These are phyloP conservation scores for Oncorhynchus kisutch DNA, from an alignment of 2,113 vertebrate genomes.

Conservation along the genomic window DNA sequence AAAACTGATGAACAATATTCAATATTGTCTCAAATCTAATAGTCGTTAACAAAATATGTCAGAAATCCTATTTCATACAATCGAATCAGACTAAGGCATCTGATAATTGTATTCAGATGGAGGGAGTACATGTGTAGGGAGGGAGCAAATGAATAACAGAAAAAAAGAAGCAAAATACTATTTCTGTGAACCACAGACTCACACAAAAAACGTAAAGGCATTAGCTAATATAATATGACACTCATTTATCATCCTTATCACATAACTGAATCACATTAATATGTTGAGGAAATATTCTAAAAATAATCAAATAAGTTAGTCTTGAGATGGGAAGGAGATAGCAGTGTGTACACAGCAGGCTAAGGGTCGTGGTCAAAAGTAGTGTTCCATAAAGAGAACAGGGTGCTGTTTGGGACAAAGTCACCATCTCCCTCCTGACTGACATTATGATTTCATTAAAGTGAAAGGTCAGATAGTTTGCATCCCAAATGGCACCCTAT, in stretches of 20 bases:
- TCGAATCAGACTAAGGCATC: conserved; percentile 68
- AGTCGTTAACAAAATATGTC: conserved; percentile 66
- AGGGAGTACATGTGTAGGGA: conserved; percentile 50
- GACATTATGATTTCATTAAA: too few species aligned
- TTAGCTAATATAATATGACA: conserved; percentile 8
- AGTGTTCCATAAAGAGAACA: neutral
- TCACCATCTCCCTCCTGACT: neutral
- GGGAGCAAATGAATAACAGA: conserved; percentile 51
- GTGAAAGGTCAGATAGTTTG: too few species aligned
- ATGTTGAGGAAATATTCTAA: neutral
- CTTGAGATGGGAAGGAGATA: neutral
- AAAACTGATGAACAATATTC: conserved; percentile 55
- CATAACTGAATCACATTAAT: neutral
- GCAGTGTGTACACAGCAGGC: neutral
- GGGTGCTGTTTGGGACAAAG: neutral
- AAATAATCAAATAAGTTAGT: neutral
- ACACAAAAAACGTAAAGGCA: neutral
- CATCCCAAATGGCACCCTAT: too few species aligned
- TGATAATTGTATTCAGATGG: conserved; percentile 72
- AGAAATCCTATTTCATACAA: conserved; percentile 86
- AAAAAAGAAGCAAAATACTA: conserved; percentile 4
- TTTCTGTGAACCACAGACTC: conserved; percentile 7
- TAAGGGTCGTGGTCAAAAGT: too few species aligned
- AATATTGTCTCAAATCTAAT: conserved; percentile 32
- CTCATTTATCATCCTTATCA: neutral